Base-by-base conservation (phyloP, 1,140 invertebrate species). In the Calephelis virginiensis region DNA sequence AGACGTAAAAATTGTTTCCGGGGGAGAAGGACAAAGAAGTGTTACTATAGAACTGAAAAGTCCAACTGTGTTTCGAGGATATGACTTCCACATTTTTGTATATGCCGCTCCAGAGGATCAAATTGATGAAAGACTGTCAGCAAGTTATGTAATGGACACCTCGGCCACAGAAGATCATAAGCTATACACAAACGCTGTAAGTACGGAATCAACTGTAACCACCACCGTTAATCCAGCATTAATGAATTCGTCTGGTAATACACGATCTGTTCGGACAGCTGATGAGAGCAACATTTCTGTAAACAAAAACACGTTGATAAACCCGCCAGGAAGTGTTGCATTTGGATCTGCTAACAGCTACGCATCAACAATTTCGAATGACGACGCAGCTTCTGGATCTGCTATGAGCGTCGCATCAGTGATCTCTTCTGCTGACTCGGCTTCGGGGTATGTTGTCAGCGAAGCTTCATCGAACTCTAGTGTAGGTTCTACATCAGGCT, bases 41-140 rank as follows among this genome's bases (percentile, higher is more conserved):
- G 86, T 90, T 37, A 88, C 85, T 6, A 76, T 90, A 65, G 82
- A 88, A 73, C 63, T 90, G 0, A 86, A 89, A 70, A 86, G 86
- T 50, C 88, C 88, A 6, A 80, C 84, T 7, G 75, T 79, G 13
- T 77, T 90, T 43, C 71, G 86, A 68, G 88, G 88, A 43, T 86
- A 83, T 56, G 79, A 84, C 13, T 90, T 89, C 62, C 76, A 80
- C 10, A 74, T 90, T 8, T 71, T 83, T 78, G 83, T 83, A 0
- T 89, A 76, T 46, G 71, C 77, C 8, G 60, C 65, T 12, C 67
- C 75, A 6, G 69, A 73, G 43, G 66, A 60, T 1, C 46, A 45
- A 60, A 61, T 64, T 50, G 56, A 69, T 48, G 72, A 68, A 64
- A 64, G 65, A 65, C 38, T 8, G 7, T 28, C 28, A 28, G 38